Evolutionary conservation across 2,888 invertebrate genomes (phyloP).

Genomic region (Herminia tarsipennalis): DNA sequence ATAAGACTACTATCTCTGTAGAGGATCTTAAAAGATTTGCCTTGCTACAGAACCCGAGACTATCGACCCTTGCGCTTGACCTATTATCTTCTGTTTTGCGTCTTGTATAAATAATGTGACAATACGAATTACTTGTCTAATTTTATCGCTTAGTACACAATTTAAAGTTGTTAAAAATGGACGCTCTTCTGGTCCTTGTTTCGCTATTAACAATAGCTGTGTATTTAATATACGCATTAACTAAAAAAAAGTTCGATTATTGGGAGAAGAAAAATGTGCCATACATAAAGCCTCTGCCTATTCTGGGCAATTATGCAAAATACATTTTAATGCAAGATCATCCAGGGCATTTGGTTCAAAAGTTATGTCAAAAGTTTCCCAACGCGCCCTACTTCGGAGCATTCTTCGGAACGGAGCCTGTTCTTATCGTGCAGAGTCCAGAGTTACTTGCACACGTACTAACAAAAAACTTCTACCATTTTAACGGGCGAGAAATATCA

Average conservation of each 20-base stretch:
- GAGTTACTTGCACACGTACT: slow-evolving; percentile 52
- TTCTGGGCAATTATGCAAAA: slow-evolving; percentile 58
- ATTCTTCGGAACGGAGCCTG: slow-evolving; percentile 60
- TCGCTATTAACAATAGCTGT: background rate
- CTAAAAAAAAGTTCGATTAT: slow-evolving; percentile 38
- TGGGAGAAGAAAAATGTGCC: slow-evolving; percentile 57
- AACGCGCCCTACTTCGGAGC: slow-evolving; percentile 59
- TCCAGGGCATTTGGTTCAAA: slow-evolving; percentile 33
- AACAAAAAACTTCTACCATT: slow-evolving; percentile 60
- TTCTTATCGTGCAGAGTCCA: slow-evolving; percentile 54
- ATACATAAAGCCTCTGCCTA: slow-evolving; percentile 39
- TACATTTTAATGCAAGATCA: slow-evolving; percentile 50
- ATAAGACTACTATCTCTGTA: no score
- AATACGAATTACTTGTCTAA: no score
- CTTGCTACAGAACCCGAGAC: no score
- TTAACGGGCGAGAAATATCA: slow-evolving; percentile 55
- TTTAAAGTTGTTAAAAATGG: background rate
- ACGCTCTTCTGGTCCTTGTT: background rate
- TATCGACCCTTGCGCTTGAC: no score
- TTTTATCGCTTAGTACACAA: background rate
- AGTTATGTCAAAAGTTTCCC: slow-evolving; percentile 50
- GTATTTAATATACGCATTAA: slow-evolving; percentile 26
- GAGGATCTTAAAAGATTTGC: no score
- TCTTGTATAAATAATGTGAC: no score
- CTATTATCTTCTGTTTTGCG: no score